Evolutionary conservation across 2,888 invertebrate genomes (phyloP).

Genomic region (Ormyrus nitidulus): DNA sequence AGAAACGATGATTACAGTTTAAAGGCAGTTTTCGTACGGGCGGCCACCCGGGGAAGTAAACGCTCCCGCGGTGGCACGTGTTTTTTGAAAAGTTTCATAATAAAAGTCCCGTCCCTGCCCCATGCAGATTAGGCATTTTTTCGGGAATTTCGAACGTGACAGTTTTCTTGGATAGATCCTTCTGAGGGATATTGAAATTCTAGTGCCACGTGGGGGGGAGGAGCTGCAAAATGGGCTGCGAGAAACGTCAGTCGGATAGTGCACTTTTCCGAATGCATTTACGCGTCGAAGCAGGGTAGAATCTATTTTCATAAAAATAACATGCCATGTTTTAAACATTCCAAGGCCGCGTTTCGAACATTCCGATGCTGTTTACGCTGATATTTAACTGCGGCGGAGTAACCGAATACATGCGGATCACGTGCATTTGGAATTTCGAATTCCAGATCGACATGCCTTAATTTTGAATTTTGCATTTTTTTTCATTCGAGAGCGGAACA

Average conservation of each 20-base stretch:
- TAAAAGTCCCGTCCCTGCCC: conserved; percentile 14
- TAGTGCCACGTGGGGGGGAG: not conserved
- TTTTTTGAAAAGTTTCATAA: conserved; percentile 15
- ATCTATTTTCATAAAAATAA: conserved; percentile 33
- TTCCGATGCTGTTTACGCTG: not conserved
- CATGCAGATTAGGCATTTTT: conserved; percentile 34
- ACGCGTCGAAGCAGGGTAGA: not conserved
- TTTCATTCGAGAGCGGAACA: too few species aligned
- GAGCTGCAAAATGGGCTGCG: not conserved
- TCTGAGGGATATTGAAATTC: conserved; percentile 51
- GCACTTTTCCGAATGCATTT: conserved; percentile 45
- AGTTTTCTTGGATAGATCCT: conserved; percentile 45
- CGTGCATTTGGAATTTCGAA: too few species aligned
- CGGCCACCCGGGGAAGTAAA: too few species aligned
- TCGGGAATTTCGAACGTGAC: conserved; percentile 45
- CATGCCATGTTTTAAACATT: not conserved
- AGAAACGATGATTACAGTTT: conserved; percentile 40
- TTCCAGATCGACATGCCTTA: too few species aligned
- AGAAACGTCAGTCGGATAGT: conserved; percentile 43
- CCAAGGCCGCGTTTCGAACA: not conserved
- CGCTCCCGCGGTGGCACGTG: not conserved
- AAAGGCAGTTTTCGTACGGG: conserved; percentile 20
- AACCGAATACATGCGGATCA: not conserved
- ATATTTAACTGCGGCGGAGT: not conserved
- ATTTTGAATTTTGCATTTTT: too few species aligned